Base-by-base conservation (phyloP, 2,113 vertebrate genomes). In the Gasterosteus aculeatus region DNA sequence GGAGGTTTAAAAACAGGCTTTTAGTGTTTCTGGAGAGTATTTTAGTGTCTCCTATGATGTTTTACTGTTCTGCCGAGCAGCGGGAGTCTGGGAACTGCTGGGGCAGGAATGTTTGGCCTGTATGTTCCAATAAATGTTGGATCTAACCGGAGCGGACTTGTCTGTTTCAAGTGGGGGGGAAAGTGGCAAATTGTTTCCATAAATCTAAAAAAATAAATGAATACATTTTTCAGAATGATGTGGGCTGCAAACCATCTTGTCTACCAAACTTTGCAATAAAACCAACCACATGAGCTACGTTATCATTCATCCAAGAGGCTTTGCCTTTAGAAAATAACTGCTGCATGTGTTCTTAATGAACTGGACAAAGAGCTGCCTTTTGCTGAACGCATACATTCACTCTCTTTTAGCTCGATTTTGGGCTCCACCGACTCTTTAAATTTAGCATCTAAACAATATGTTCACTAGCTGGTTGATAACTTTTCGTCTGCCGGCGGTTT, bases 21-120 rank as follows among this genome's bases (percentile, higher is more conserved):
- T 61, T 22, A 7, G 19, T 64, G 51, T 38, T 73, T 68, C 58
- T 85, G 31, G 22, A 51, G 46, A 38, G 41, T 62, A 57, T 72
- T 74, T 81, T 42, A 64, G 42, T 75, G 69, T 78, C 69, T 84
- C 56, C 60, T 73, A 19, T 60, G 76, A 57, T 79, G 72, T 74
- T 82, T 78, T 26, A 73, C 60, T 72, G 69, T 41, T 67, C 4
- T 69, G 58, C 68, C 26, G 19, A 29, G 54, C 29, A 42, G 54
- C 46, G 53, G 22, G 61, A 84, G 59, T 72, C 63, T 69, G 69
- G 64, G 22, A 69, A 54, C 39, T 14, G 41, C 66, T 62, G 54
- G 9, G 41, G 38, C 26, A 80, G 1, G 62, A 82, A 77, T 80
- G 72, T 66, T 31, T 69, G 66, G 19, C 46, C 41, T 49, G 47